Evolutionary conservation across 2,888 invertebrate genomes (phyloP).

Genomic region (Ceratothoa steindachneri): DNA sequence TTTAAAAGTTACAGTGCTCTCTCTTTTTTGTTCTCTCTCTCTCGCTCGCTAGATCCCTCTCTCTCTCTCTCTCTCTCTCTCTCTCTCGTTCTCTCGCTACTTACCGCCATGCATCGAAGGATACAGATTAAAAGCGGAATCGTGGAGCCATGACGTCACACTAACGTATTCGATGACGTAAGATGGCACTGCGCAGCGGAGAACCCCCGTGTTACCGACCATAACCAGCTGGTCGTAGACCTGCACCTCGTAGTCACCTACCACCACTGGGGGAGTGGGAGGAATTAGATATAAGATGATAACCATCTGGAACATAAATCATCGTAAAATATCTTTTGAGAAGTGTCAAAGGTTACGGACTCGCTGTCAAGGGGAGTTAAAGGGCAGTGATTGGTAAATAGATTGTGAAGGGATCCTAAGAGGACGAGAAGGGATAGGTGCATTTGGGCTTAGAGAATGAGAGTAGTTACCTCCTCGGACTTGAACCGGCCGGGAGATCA

Average conservation of each 20-base stretch:
- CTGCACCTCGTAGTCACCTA: slow-evolving; percentile 33
- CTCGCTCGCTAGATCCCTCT: background rate
- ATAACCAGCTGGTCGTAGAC: slow-evolving; percentile 37
- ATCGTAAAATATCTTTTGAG: too few species aligned
- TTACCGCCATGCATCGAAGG: slow-evolving; percentile 38
- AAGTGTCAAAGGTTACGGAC: background rate
- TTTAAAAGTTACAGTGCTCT: too few species aligned
- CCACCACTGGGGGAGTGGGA: slow-evolving; percentile 24
- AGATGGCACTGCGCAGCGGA: slow-evolving; percentile 33
- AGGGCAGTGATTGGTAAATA: too few species aligned
- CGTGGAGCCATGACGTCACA: slow-evolving; percentile 39
- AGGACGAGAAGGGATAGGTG: too few species aligned
- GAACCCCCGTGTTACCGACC: slow-evolving; percentile 36
- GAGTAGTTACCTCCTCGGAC: slow-evolving; percentile 87
- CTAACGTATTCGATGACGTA: slow-evolving; percentile 38
- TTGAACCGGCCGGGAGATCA: slow-evolving; percentile 78
- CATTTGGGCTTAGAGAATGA: too few species aligned
- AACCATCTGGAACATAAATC: too few species aligned
- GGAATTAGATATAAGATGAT: background rate
- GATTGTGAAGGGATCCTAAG: too few species aligned
- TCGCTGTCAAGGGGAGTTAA: background rate
- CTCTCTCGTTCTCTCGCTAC: background rate
- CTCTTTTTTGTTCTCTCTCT: too few species aligned
- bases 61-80: slow-evolving; percentile 1
- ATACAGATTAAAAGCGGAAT: slow-evolving; percentile 32